Base-by-base conservation (phyloP, 1,140 invertebrate species). In the Anadara kagoshimensis region DNA sequence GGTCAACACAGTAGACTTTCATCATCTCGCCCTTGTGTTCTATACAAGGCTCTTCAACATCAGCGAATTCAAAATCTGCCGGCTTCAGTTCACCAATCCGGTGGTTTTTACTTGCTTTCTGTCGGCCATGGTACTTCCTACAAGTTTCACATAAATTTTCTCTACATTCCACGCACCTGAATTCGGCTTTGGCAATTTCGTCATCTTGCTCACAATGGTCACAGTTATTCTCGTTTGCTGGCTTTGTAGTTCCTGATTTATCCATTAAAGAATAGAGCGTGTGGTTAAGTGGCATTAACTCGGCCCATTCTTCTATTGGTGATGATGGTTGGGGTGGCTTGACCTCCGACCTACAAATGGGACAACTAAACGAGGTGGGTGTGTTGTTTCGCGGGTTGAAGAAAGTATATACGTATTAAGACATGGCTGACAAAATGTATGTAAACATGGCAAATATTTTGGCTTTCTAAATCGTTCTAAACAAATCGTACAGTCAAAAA, bases 391-490 rank as follows among this genome's bases (percentile, higher is more conserved):
- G 20, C 53, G n/a, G 3, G 14, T 29, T 41, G 47, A 18, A 5
- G 69, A 43, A 11, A 54, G 49, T 57, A 73, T 77, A 49, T 57
- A 69, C n/a, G 63, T 58, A 51, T 58, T 53, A 22, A 68, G 36
- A 54, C 59, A 66, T 43, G 41, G 20, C 36, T 68, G 62, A 67
- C 65, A 68, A n/a, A 63, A 57, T 18, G 24, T 49, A 44, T 77
- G 75, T n/a, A 68, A 59, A 61, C 75, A 73, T 20, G 65, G 69
- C 61, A 77, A 54, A 41, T 54, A 61, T 69, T 69, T 73, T n/a
- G 69, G 62, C 16, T 24, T 26, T n/a, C 18, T 58, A 22, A 65
- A 41, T 49, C 43, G 47, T n/a, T 58, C 57, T 61, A 69, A 75
- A 29, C 68, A 75, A 20, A 75, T 45, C 1, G 62, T 54, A 44